Conservation (phyloP, 2,113 vertebrate species). For the Oncorhynchus clarkii region DNA sequence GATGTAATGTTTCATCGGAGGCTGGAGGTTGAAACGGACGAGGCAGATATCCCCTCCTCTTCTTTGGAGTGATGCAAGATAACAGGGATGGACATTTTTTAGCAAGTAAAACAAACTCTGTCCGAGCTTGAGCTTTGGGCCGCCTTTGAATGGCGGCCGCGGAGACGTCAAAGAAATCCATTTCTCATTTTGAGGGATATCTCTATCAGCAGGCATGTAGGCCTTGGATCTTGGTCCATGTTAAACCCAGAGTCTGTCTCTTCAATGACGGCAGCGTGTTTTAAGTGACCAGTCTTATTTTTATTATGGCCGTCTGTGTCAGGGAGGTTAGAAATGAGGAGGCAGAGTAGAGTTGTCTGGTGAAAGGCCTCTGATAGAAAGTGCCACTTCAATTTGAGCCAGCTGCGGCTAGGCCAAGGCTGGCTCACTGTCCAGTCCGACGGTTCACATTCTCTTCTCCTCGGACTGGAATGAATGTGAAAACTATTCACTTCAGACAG, state of each 20-base stretch:
- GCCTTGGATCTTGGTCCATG: slow-evolving; percentile 37
- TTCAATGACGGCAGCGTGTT: slow-evolving; percentile 44
- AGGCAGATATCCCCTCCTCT: slow-evolving; percentile 44
- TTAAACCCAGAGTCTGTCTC: slow-evolving; percentile 51
- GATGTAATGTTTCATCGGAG: slow-evolving; percentile 54
- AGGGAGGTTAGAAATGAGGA: slow-evolving; percentile 53
- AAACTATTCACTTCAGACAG: slow-evolving; percentile 67
- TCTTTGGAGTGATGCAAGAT: slow-evolving; percentile 45
- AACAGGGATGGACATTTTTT: slow-evolving; percentile 54
- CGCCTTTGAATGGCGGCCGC: slow-evolving; percentile 42
- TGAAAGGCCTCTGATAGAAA: slow-evolving; percentile 66
- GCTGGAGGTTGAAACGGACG: slow-evolving; percentile 42
- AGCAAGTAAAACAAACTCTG: slow-evolving; percentile 66
- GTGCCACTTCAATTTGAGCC: slow-evolving; percentile 69
- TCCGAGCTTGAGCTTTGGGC: slow-evolving; percentile 38
- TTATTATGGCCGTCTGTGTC: slow-evolving; percentile 46
- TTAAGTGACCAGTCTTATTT: slow-evolving; percentile 60
- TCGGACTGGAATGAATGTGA: slow-evolving; percentile 63
- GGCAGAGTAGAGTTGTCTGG: slow-evolving; percentile 64
- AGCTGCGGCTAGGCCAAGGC: slow-evolving; percentile 58
- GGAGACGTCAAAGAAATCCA: slow-evolving; percentile 50
- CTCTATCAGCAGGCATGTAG: slow-evolving; percentile 50
- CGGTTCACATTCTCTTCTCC: slow-evolving; percentile 63
- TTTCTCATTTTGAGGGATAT: slow-evolving; percentile 58
- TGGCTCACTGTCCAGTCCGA: slow-evolving; percentile 64